phyloP scores from a whole-genome alignment of 2,888 invertebrate genomes.

The Clistopyga incitator region DNA sequence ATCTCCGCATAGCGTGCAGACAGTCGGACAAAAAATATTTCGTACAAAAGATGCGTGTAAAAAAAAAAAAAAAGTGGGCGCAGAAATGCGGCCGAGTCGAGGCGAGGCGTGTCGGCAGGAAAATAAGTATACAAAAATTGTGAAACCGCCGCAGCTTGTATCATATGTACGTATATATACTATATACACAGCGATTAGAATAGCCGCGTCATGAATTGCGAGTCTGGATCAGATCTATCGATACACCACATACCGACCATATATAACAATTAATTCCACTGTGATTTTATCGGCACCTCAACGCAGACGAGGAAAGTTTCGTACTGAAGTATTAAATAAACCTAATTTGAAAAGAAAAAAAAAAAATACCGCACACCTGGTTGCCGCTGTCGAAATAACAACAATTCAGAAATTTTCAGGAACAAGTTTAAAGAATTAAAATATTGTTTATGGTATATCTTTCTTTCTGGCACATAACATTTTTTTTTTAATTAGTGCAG shows the following conservation, averaged over 20 bases:
- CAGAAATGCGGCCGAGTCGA: conserved; percentile 27
- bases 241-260: neutral
- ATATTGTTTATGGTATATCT: neutral
- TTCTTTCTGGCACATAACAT: neutral
- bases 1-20: neutral
- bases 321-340: neutral
- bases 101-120: conserved; percentile 18
- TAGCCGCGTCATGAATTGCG: conserved; percentile 59
- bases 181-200: conserved; percentile 35
- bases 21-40: conserved; percentile 41
- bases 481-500: neutral
- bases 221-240: conserved; percentile 51
- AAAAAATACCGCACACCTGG: neutral
- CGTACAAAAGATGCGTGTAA: conserved; percentile 50
- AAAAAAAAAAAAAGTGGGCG: conserved; percentile 46
- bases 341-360: no score
- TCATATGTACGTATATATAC: neutral
- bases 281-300: conserved; percentile 8
- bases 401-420: neutral
- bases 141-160: conserved; percentile 23
- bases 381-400: neutral
- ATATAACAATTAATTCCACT: conserved; percentile 37
- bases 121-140: conserved; percentile 46
- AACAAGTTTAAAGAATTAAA: neutral
- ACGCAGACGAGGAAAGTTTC: conserved; percentile 27